Percentiles rank a stretch among this genome's conserved stretches.
These are phyloP conservation scores for Periplaneta americana DNA, from an alignment of 1,140 invertebrate species.

Conservation along the genomic window DNA sequence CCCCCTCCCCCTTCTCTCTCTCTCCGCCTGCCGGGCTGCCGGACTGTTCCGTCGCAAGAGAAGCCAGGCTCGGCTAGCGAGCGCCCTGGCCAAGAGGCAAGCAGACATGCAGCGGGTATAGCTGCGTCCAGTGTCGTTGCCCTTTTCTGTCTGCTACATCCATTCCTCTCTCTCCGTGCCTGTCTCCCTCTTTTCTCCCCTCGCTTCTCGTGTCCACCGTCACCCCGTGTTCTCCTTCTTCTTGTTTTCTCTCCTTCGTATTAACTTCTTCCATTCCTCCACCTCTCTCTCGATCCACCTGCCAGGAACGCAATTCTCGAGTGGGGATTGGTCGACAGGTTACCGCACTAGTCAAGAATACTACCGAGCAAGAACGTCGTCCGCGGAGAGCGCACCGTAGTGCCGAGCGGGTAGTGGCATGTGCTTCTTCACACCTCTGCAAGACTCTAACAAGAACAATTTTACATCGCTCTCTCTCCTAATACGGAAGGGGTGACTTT, in stretches of 20 bases:
- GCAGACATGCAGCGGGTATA: too few relatives aligned
- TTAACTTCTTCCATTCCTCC: neutral
- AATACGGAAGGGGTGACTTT: neutral
- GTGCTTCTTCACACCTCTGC: neutral
- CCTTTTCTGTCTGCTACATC: neutral
- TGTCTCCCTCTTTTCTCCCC: neutral
- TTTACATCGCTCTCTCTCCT: neutral
- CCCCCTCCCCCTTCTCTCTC: neutral
- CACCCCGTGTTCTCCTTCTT: neutral
- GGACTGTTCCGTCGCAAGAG: neutral
- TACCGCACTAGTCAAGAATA: neutral
- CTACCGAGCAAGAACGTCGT: neutral
- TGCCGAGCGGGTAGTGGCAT: neutral
- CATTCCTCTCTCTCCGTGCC: neutral
- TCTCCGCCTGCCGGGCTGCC: too few relatives aligned
- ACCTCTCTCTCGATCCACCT: neutral
- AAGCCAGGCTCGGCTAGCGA: neutral
- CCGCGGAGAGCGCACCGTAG: neutral
- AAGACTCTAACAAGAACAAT: neutral
- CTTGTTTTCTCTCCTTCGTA: neutral
- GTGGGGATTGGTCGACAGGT: neutral
- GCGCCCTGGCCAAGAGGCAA: neutral
- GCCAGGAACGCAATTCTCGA: neutral
- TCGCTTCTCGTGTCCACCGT: neutral
- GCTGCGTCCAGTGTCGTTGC: neutral